Conservation (phyloP, 2,113 vertebrate species). For the Xyrauchen texanus region DNA sequence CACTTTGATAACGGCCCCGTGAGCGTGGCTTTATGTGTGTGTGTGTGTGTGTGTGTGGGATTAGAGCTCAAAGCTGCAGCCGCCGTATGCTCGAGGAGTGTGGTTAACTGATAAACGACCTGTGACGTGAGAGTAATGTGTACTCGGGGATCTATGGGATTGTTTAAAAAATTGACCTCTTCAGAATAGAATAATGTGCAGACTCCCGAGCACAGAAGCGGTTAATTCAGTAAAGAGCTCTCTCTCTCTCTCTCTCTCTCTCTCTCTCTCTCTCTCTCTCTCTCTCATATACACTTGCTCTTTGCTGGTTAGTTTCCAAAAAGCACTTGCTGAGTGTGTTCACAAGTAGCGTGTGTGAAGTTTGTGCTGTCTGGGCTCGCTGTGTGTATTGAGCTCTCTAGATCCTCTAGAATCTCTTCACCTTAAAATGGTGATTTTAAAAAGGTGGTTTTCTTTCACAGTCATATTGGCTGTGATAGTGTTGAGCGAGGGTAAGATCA, state of each 20-base stretch:
- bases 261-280: too few relatives aligned
- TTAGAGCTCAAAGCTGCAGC: conserved; percentile 38
- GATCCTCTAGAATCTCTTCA: conserved; percentile 60
- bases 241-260: neutral
- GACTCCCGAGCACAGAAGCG: conserved; percentile 45
- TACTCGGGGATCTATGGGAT: conserved; percentile 50
- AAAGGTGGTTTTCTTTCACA: conserved; percentile 65
- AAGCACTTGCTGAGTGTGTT: conserved; percentile 35
- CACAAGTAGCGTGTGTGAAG: conserved; percentile 58
- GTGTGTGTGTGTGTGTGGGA: conserved; percentile 21
- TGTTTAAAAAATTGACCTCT: conserved; percentile 54
- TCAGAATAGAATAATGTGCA: conserved; percentile 53
- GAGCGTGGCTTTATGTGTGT: conserved; percentile 36
- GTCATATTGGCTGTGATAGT: conserved; percentile 47
- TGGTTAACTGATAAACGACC: conserved; percentile 57
- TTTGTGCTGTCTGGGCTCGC: conserved; percentile 61
- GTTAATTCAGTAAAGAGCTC: conserved; percentile 58
- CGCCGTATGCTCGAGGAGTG: conserved; percentile 21
- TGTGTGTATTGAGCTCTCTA: conserved; percentile 57
- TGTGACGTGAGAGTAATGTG: conserved; percentile 55
- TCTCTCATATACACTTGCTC: neutral
- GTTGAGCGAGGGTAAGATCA: conserved; percentile 29
- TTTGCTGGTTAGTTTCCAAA: conserved; percentile 57
- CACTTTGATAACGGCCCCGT: conserved; percentile 47
- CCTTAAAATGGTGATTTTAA: conserved; percentile 65